phyloP scores from a whole-genome alignment of 2,113 vertebrate species.

The Paracanthobrama guichenoti region DNA sequence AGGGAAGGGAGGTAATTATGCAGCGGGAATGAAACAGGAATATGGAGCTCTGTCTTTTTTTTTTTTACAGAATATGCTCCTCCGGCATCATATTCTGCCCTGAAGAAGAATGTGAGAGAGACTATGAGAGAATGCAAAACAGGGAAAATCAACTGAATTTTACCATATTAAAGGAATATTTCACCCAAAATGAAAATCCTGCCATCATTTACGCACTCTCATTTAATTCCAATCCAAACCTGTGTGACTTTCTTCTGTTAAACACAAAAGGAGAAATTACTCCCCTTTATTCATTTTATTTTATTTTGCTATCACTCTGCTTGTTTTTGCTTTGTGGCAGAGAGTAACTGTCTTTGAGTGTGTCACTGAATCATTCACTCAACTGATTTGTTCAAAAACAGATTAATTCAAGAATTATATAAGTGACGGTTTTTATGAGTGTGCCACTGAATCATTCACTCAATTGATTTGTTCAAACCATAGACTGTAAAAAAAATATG shows the following conservation, averaged over 20 bases:
- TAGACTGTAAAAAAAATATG: no score
- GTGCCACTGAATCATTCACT: neutral
- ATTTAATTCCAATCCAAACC: neutral
- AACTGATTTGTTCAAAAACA: neutral
- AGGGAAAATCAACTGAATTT: neutral
- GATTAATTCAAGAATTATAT: neutral
- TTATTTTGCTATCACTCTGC: neutral
- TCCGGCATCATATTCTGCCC: slow-evolving; percentile 2
- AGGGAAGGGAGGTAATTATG: slow-evolving; percentile 43
- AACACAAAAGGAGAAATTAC: neutral
- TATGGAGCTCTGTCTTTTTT: neutral
- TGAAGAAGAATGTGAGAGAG: neutral
- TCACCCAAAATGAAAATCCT: neutral
- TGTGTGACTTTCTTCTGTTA: neutral
- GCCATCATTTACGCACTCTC: neutral
- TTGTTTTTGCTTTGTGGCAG: neutral
- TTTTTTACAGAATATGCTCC: slow-evolving; percentile 17
- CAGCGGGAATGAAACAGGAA: slow-evolving; percentile 21
- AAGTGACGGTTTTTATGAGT: no score
- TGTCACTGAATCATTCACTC: neutral
- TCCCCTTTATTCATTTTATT: neutral
- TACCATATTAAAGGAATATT: neutral
- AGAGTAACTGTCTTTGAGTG: neutral
- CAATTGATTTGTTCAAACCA: neutral
- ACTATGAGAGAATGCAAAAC: neutral